These are phyloP conservation scores for Lophius americanus DNA, from an alignment of 2,797 vertebrate species.

Conservation along the genomic window DNA sequence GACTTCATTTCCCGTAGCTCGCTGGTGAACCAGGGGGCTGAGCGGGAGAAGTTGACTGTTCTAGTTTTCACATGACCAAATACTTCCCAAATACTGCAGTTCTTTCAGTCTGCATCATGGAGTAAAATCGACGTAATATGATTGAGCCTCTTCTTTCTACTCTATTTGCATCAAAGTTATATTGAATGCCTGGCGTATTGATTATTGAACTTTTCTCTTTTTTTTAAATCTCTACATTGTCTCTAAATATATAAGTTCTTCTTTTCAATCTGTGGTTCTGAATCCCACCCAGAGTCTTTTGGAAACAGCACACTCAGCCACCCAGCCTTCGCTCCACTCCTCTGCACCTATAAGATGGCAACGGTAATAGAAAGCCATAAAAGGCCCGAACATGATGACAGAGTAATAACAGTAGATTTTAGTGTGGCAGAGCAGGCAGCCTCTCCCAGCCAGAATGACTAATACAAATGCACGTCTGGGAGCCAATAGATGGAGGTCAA, in stretches of 20 bases:
- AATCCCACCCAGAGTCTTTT: slow-evolving; percentile 37
- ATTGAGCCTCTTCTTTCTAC: too few species aligned
- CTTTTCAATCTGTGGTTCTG: slow-evolving; percentile 29
- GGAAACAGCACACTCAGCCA: slow-evolving; percentile 54
- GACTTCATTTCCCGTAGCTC: too few species aligned
- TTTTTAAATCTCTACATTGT: neutral
- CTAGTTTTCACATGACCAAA: too few species aligned
- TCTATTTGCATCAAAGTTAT: neutral
- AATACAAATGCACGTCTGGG: slow-evolving; percentile 66
- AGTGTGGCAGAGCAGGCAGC: slow-evolving; percentile 53
- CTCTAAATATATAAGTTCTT: slow-evolving; percentile 27
- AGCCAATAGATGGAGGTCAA: slow-evolving; percentile 66
- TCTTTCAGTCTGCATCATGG: too few species aligned
- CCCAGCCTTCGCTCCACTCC: slow-evolving; percentile 50
- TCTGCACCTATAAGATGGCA: slow-evolving; percentile 52
- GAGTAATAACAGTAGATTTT: slow-evolving; percentile 77
- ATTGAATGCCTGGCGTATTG: neutral
- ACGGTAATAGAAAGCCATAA: slow-evolving; percentile 70
- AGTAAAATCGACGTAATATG: too few species aligned
- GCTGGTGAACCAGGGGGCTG: too few species aligned
- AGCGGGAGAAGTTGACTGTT: too few species aligned
- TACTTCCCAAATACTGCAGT: too few species aligned
- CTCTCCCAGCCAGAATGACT: slow-evolving; percentile 51
- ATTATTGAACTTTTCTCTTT: slow-evolving; percentile 17
- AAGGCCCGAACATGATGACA: slow-evolving; percentile 66